These are phyloP conservation scores for Zootermopsis nevadensis DNA, from an alignment of 2,888 invertebrate species.

Conservation along the genomic window DNA sequence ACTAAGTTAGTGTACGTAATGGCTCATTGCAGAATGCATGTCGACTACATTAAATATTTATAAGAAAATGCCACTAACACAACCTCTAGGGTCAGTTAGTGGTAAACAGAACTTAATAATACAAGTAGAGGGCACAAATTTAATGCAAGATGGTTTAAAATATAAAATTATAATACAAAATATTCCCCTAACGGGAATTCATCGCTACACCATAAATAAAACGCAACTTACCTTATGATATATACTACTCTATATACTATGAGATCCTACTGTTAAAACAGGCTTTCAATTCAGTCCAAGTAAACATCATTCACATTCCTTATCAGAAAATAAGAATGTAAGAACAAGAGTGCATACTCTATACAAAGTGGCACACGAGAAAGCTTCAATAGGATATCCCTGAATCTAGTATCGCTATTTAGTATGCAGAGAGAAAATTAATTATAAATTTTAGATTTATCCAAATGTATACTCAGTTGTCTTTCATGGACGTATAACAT, in stretches of 20 bases:
- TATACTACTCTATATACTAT: neutral
- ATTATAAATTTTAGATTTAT: neutral
- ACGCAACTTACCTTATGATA: neutral
- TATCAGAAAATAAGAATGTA: neutral
- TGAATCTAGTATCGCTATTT: neutral
- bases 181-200: neutral
- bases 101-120: neutral
- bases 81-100: neutral
- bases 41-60: neutral
- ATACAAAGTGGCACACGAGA: neutral
- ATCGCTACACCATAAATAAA: neutral
- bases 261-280: neutral
- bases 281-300: conserved; percentile 9
- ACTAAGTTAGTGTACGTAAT: neutral
- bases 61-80: neutral
- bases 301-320: neutral
- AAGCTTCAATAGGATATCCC: neutral
- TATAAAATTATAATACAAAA: neutral
- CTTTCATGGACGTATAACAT: too few relatives aligned
- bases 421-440: neutral
- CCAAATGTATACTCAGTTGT: too few relatives aligned
- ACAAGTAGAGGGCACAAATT: neutral
- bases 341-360: neutral
- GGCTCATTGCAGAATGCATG: neutral
- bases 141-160: neutral